Percentiles rank a stretch among this genome's conserved stretches.
Conservation (phyloP, 1,140 invertebrate species). For the Trichonephila inaurata region DNA sequence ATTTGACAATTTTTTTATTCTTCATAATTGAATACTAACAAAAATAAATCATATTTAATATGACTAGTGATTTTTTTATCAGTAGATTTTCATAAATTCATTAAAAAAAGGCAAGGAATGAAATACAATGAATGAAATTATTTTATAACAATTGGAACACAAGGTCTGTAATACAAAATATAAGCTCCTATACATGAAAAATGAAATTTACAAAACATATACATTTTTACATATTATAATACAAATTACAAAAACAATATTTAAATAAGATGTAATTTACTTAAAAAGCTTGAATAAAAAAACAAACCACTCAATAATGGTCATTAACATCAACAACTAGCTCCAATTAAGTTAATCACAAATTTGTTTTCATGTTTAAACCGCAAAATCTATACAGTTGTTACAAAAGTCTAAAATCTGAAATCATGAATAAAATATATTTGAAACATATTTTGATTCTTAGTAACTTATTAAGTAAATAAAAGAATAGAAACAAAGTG, state of each 20-base stretch:
- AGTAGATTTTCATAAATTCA: not conserved
- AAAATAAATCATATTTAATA: not conserved
- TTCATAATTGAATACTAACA: not conserved
- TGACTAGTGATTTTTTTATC: conserved; percentile 21
- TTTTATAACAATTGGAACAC: not conserved
- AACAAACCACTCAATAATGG: not conserved
- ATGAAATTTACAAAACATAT: conserved; percentile 14
- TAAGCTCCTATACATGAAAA: conserved; percentile 54
- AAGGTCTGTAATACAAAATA: conserved; percentile 34
- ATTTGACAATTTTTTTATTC: not conserved
- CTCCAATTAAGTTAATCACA: not conserved
- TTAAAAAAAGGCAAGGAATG: not conserved
- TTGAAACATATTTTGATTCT: not conserved
- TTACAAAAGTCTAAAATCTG: not conserved
- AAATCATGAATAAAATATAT: not conserved
- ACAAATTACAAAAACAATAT: conserved; percentile 28
- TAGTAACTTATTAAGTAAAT: not conserved
- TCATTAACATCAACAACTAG: not conserved
- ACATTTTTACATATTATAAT: conserved; percentile 51
- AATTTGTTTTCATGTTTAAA: not conserved
- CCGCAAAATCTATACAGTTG: not conserved
- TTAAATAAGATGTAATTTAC: not conserved
- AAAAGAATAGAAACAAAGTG: not conserved
- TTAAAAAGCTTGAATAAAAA: not conserved
- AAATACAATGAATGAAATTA: not conserved